Evolutionary conservation across 2,113 vertebrate genomes (phyloP).

Genomic region (Raphicerus campestris): DNA sequence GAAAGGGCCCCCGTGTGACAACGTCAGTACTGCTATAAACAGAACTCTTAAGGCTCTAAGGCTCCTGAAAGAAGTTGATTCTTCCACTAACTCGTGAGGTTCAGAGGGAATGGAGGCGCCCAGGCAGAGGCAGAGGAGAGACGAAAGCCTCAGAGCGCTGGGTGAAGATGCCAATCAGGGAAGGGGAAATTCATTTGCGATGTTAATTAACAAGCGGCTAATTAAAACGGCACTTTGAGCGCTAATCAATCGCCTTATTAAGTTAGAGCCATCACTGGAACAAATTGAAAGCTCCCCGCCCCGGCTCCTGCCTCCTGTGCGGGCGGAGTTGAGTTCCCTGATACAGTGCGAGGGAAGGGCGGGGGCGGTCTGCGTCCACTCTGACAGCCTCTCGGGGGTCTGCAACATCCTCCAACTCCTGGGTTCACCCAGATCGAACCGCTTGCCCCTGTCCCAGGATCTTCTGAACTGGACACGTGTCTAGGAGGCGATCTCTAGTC

Average conservation of each 20-base stretch:
- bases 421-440: background rate
- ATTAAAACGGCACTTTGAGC: conserved; percentile 88
- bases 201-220: conserved; percentile 90
- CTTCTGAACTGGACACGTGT: background rate
- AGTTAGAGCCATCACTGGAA: conserved; percentile 81
- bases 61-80: background rate
- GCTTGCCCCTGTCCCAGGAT: background rate
- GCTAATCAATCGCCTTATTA: conserved; percentile 91
- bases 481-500: background rate
- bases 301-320: conserved; percentile 25
- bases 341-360: rapidly evolving
- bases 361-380: conserved; percentile 67
- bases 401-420: background rate
- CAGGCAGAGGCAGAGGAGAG: background rate
- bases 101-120: background rate
- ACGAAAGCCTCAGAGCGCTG: conserved; percentile 81
- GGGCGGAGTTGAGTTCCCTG: background rate
- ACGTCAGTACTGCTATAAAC: background rate
- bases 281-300: conserved; percentile 88
- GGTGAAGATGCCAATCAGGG: conserved; percentile 84
- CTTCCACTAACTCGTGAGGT: background rate
- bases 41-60: background rate
- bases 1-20: background rate
- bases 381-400: background rate
- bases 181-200: conserved; percentile 75